phyloP scores from a whole-genome alignment of 2,888 invertebrate genomes.

The Pristionchus maxplancki region DNA sequence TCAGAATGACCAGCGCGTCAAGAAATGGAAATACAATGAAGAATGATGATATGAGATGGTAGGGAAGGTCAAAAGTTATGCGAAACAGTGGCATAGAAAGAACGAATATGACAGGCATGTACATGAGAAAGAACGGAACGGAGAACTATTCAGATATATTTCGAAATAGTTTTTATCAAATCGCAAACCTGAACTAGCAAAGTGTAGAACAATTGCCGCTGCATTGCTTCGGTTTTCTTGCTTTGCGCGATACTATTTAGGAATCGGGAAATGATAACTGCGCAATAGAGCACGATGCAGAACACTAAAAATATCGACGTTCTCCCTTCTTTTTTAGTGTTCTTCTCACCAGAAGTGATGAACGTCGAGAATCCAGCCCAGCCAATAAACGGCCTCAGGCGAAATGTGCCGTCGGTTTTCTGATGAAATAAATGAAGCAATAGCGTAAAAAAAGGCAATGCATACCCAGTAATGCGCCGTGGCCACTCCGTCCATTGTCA shows the following conservation, averaged over 20 bases:
- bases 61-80: background rate
- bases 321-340: background rate
- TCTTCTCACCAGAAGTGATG: background rate
- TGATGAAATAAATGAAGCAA: background rate
- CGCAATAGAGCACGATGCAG: background rate
- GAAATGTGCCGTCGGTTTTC: background rate
- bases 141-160: background rate
- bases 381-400: background rate
- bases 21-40: background rate
- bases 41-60: background rate
- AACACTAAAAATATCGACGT: background rate
- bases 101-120: background rate
- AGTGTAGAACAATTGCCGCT: background rate
- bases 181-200: background rate
- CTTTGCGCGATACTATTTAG: background rate
- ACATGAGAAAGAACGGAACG: background rate
- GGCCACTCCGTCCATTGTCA: background rate
- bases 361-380: background rate
- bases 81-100: background rate
- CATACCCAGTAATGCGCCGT: background rate
- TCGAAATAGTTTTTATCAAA: too few relatives aligned
- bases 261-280: background rate
- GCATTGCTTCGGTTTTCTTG: background rate
- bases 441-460: background rate
- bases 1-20: background rate